A percentile compares a stretch with the other conserved stretches of the same genome.
phyloP scores from a whole-genome alignment of 1,140 invertebrate species.

The Dendrolimus kikuchii region DNA sequence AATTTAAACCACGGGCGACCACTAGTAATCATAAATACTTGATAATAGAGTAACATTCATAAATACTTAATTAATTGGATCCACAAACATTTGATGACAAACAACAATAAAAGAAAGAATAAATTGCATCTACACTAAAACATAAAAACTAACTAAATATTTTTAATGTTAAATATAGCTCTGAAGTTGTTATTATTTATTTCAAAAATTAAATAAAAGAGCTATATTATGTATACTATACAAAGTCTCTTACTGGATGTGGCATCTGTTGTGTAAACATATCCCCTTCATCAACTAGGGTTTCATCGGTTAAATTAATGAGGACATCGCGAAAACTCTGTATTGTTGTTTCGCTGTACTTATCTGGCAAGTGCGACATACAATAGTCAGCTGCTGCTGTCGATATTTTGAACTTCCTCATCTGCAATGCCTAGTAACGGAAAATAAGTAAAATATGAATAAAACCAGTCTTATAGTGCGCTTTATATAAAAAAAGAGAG shows the following conservation, averaged over 20 bases:
- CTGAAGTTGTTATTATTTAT: too few relatives aligned
- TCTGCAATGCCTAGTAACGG: slow-evolving; percentile 43
- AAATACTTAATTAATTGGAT: too few relatives aligned
- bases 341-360: slow-evolving; percentile 12
- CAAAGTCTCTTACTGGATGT: slow-evolving; percentile 60
- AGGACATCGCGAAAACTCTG: slow-evolving; percentile 26
- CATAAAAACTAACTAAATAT: too few relatives aligned
- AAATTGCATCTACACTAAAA: too few relatives aligned
- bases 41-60: too few relatives aligned
- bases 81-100: too few relatives aligned
- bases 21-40: too few relatives aligned
- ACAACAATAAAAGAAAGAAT: too few relatives aligned
- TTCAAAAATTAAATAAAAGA: background rate
- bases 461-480: too few relatives aligned
- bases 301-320: slow-evolving; percentile 43
- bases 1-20: too few relatives aligned
- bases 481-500: too few relatives aligned
- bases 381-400: slow-evolving; percentile 50
- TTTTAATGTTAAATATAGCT: too few relatives aligned
- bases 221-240: background rate
- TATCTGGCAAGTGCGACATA: slow-evolving; percentile 33
- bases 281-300: slow-evolving; percentile 41
- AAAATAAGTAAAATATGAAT: background rate
- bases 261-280: slow-evolving; percentile 44
- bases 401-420: slow-evolving; percentile 51